Conservation (phyloP, 1,140 invertebrate species). For the Eupeodes corollae region DNA sequence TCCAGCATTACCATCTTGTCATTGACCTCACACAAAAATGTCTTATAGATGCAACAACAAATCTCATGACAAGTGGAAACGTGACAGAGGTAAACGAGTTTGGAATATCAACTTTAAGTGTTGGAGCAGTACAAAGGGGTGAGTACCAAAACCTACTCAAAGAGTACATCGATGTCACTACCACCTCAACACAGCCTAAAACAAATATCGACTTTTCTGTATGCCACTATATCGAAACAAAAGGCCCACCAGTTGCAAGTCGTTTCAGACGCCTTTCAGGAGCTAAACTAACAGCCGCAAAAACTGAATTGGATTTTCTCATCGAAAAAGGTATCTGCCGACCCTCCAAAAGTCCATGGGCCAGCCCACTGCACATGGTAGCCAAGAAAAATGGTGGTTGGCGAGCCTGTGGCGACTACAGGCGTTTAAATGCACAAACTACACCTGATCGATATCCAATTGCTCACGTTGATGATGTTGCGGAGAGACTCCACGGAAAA, state of each 20-base stretch:
- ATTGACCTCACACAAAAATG: slow-evolving; percentile 22
- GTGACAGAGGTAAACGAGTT: slow-evolving; percentile 3
- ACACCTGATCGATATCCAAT: slow-evolving; percentile 28
- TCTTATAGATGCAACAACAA: slow-evolving; percentile 20
- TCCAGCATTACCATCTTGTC: slow-evolving; percentile 24
- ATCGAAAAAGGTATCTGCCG: slow-evolving; percentile 26
- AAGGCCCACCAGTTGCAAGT: slow-evolving; percentile 19
- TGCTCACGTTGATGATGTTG: slow-evolving; percentile 25
- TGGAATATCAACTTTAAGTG: not conserved
- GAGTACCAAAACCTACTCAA: slow-evolving; percentile 12
- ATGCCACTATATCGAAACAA: slow-evolving; percentile 17
- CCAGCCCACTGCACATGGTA: slow-evolving; percentile 37
- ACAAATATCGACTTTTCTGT: not conserved
- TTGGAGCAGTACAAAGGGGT: not conserved
- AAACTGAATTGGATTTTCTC: slow-evolving; percentile 22
- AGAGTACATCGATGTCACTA: slow-evolving; percentile 17
- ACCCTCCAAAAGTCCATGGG: slow-evolving; percentile 36
- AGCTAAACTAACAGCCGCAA: slow-evolving; percentile 18
- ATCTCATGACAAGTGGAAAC: not conserved
- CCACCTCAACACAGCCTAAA: not conserved
- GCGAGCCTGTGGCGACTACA: slow-evolving; percentile 39
- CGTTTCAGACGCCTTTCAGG: slow-evolving; percentile 30
- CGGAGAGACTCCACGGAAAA: slow-evolving; percentile 22
- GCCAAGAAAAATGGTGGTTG: slow-evolving; percentile 30
- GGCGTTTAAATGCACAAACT: slow-evolving; percentile 36